Evolutionary conservation across 2,797 vertebrate species (phyloP), one percentile per base, ranked within the genome.

Genomic region (Sebastiscus albofasciatus): DNA sequence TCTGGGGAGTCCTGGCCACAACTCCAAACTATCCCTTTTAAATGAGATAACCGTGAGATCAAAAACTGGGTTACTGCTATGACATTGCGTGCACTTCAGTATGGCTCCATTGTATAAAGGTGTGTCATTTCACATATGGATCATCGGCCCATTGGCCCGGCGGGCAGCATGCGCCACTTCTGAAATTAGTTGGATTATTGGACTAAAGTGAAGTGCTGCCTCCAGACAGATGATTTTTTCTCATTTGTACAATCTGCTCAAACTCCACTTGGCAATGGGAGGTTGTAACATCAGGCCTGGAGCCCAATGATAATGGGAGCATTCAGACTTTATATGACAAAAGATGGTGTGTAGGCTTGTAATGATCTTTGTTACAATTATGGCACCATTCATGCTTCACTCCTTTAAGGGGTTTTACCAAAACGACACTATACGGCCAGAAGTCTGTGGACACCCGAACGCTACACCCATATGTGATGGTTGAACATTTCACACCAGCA

Each of bases 161-260:
- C 66, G 86, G 89, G 90, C 70, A 80, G 72, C 84, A 74, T 89
- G 84, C 83, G 58, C 75, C 83, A 87, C 80, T 84, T 92, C 75
- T 87, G 79, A 91, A 93, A 93, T 92, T 68, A 90, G 89, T 87
- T 80, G 81, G 83, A 90, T 90, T 88, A 85, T 88, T 87, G 88
- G 85, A 89, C 89, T 83, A 82, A 85, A 91, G 83, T 90, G 87
- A 92, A 84, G 80, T 65, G 76, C 72, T 77, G 90, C 93, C 88
- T 92, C 72, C 70, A 85, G 89, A 90, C 86, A 90, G 86, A 93
- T 88, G 82, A 83, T 87, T 90, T 84, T 86, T 86, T 84, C 88
- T 90, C 90, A 90, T 91, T 91, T 85, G 80, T 83, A 89, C 92
- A 93, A 93, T 92, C 92, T 93, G 93, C 87, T 93, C 87, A 87